A percentile compares a stretch with the other conserved stretches of the same genome.
Evolutionary conservation across 2,888 invertebrate genomes (phyloP).

Genomic region (Archips xylosteana): DNA sequence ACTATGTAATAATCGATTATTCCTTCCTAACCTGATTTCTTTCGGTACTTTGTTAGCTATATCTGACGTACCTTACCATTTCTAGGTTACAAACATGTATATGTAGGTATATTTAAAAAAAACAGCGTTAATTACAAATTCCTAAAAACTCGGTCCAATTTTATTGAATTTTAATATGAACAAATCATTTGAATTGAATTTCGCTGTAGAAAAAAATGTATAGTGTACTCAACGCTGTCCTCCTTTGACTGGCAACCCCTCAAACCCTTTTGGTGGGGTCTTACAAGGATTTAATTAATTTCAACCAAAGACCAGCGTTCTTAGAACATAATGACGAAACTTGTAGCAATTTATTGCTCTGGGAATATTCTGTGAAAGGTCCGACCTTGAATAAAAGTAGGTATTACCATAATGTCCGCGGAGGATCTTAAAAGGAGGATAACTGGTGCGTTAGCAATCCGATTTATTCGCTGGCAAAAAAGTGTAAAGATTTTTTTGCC

Average conservation of each 20-base stretch:
- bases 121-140: too few relatives aligned
- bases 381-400: background rate
- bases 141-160: too few relatives aligned
- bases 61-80: too few relatives aligned
- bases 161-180: too few relatives aligned
- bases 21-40: too few relatives aligned
- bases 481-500: background rate
- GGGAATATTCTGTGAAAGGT: conserved; percentile 13
- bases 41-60: too few relatives aligned
- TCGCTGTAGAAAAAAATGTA: background rate
- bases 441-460: background rate
- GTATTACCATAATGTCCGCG: background rate
- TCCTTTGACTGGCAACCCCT: background rate
- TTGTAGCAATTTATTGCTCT: conserved; percentile 16
- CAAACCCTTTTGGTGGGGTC: background rate
- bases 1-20: too few relatives aligned
- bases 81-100: too few relatives aligned
- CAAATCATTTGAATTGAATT: too few relatives aligned
- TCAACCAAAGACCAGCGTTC: conserved; percentile 44
- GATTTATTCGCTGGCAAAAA: background rate
- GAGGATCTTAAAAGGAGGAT: background rate
- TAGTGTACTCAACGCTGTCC: background rate
- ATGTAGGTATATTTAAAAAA: too few relatives aligned
- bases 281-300: conserved; percentile 48
- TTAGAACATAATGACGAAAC: conserved; percentile 28